Conservation (phyloP, 2,113 vertebrate species). For the Planiliza haematocheilus region DNA sequence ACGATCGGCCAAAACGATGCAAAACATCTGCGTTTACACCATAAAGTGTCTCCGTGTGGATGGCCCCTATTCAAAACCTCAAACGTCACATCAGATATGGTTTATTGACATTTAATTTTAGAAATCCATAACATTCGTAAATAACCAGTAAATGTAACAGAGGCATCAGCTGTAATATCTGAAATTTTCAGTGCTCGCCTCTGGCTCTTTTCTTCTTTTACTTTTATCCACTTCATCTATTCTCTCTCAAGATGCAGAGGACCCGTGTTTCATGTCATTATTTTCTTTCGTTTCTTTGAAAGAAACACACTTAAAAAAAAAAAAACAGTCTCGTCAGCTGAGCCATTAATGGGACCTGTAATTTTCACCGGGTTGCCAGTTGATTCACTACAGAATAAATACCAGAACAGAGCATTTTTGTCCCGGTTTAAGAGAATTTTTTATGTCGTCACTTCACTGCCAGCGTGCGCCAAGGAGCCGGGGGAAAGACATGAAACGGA, state of each 20-base stretch:
- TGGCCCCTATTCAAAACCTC: slow-evolving; percentile 3
- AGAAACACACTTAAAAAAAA: too few species aligned
- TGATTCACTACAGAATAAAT: too few species aligned
- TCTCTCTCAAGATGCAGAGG: neutral
- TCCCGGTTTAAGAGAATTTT: too few species aligned
- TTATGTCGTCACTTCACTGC: slow-evolving; percentile 3
- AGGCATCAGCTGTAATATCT: neutral
- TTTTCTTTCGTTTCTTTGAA: neutral
- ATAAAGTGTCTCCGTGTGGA: too few species aligned
- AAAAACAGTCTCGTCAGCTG: too few species aligned
- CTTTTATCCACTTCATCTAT: neutral
- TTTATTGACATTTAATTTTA: slow-evolving; percentile 1
- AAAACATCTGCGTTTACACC: too few species aligned
- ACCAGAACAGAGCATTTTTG: too few species aligned
- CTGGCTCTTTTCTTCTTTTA: neutral
- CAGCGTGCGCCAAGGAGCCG: neutral
- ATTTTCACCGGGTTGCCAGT: neutral
- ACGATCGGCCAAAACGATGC: too few species aligned
- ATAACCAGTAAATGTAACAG: neutral
- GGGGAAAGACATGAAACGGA: neutral
- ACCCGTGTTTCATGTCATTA: slow-evolving; percentile 1
- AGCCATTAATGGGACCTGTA: neutral
- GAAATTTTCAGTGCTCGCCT: neutral
- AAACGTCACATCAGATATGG: neutral
- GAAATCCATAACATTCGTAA: slow-evolving; percentile 8